Evolutionary conservation across 2,888 invertebrate species (phyloP), one percentile per base, ranked within the genome.

Genomic region (Prosapia bicincta): DNA sequence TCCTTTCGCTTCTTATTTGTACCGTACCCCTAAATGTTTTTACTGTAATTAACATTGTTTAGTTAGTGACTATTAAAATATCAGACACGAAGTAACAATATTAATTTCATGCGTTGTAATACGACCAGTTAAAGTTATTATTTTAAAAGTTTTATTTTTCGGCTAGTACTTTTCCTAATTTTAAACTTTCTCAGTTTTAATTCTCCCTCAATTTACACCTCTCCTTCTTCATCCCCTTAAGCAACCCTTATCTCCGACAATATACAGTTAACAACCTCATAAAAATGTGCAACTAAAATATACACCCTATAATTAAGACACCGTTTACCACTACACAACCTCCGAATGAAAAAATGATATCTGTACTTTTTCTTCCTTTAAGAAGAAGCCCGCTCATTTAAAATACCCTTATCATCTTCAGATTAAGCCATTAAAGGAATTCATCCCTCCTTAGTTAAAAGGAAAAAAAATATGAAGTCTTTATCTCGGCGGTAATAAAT

Each of bases 261-360:
- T 25, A 25, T 25, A 71, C 71, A 71, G 43, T 71, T 71, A 66
- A 72, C 66, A 30, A 68, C 26, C 66, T 38, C 67, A 68, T 73
- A 73, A 73, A 73, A 73, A 73, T 73, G 54, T 54, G 20, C 54
- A 54, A 54, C n/a, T 54, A 54, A 54, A 54, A 54, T 54, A 54
- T 54, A 54, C 54, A 54, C 54, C 54, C 54, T 54, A 54, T 54
- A 54, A 54, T 54, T 54, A 54, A 54, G 54, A 54, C 20, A 20
- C 54, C 54, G 20, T 54, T 54, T 54, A 54, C 54, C 54, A 20
- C 3, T n/a, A 54, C 54, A 54, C 20, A 54, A 54, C 5, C 54
- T n/a, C 20, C 20, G 20, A 54, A 38, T 3, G 54, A 54, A 54
- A 54, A 54, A 54, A 54, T 54, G n/a, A 54, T 54, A 54, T 54